A percentile compares a stretch with the other conserved stretches of the same genome.
phyloP scores from a whole-genome alignment of 2,797 vertebrate genomes.

The Mus minutoides region DNA sequence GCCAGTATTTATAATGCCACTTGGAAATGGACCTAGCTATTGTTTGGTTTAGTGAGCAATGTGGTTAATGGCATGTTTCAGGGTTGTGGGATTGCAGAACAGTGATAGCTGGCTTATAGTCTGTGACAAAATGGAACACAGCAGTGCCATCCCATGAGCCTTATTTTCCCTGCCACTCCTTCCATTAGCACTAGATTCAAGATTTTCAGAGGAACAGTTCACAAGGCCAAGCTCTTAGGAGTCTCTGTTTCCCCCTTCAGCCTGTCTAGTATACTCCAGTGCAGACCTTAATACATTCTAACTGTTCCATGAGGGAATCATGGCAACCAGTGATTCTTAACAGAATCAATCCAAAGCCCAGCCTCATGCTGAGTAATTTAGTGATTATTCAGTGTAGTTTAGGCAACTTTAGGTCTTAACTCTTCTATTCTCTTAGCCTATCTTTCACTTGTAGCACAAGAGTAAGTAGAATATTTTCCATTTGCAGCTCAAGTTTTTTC shows the following conservation, averaged over 20 bases:
- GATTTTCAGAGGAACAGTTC: not conserved
- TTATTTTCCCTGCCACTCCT: not conserved
- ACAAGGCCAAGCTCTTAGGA: not conserved
- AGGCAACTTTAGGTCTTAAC: not conserved
- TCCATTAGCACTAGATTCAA: not conserved
- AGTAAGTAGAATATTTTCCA: not conserved
- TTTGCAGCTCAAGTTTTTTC: not conserved
- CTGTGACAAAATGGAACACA: not conserved
- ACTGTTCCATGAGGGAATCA: not conserved
- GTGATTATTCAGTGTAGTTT: not conserved
- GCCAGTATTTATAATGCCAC: not conserved
- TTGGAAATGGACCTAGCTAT: constrained; percentile 7
- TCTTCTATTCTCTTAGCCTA: not conserved
- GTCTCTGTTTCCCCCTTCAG: not conserved
- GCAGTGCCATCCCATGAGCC: not conserved
- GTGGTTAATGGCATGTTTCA: not conserved
- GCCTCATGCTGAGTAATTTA: not conserved
- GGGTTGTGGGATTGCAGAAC: not conserved
- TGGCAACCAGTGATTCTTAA: not conserved
- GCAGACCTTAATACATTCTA: not conserved
- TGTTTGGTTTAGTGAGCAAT: not conserved
- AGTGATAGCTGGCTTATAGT: not conserved
- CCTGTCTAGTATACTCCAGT: not conserved
- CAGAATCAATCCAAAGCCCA: not conserved
- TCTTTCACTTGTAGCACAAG: not conserved